Evolutionary conservation across 2,113 vertebrate species (phyloP), one percentile per base, ranked within the genome.

Genomic region (Nicator chloris): DNA sequence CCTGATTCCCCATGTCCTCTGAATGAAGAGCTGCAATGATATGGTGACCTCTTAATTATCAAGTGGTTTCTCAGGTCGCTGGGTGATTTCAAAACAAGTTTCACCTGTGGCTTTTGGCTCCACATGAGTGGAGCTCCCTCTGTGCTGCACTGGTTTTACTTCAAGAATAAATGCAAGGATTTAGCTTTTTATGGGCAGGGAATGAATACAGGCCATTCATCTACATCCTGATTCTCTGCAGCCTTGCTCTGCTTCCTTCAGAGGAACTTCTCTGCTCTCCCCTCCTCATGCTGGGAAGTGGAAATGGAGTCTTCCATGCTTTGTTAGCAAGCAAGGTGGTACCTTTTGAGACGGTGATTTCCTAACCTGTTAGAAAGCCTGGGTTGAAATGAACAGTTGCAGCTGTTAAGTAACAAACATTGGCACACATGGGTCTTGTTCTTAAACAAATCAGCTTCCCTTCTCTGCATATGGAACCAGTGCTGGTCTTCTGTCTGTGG

Each of bases 401-500:
- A 86, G 56, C 77, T 83, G 33, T 64, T 75, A 45, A 61, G 63
- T 57, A 75, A 84, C 2, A 12, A 84, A 33, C 23, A 28, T 26
- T 57, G 35, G 35, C 21, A n/a, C 20, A 50, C 26, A 6, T 27
- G 15, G 8, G 21, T 44, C 35, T 45, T 3, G 0, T 24, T 56
- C 40, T 78, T 59, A 10, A 65, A 26, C 51, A 83, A 19, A 86
- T 31, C 22, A 76, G n/a, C 28, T 72, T 70, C 26, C 33, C 6
- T 84, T 47, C 14, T 17, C 27, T 31, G n/a, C 4, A 0, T 7
- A 2, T 20, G 23, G 42, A 35, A 35, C 19, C 10, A 27, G 27
- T 0, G 0, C 21, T 37, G 42, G 8, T 40, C 23, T 37, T n/a
- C 26, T 51, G 8, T 15, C 42, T 72, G 47, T 2, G 2, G 7